Base-by-base conservation (phyloP, 1,140 invertebrate genomes). In the Neoseiulus cucumeris region DNA sequence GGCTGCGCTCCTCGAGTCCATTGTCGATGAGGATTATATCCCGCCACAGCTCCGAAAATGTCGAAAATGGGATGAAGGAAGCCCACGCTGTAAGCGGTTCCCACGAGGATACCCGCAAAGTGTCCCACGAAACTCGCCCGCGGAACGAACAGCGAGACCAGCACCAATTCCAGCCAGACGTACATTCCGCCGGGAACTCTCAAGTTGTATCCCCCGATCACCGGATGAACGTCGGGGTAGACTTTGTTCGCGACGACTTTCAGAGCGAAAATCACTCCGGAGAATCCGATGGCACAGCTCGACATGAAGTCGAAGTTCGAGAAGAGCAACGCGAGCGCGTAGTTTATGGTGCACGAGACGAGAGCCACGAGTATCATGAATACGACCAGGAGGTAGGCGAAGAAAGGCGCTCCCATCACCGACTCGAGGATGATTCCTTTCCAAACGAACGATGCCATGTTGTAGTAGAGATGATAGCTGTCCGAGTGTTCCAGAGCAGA, bases 391-490 rank as follows among this genome's bases (percentile, higher is more conserved):
- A 85, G 72, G 47, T 80, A 72, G 0, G 72, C 72, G 75, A 84
- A 85, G 72, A 83, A 82, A 0, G 69, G 30, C 64, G 77, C 79
- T 18, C 80, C 80, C 70, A 82, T 81, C 68, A 76, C 75, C 6
- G 73, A 75, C 71, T 86, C 84, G 1, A 82, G 71, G 29, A 76
- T 69, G 33, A 74, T 73, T 7, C 83, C 84, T 76, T 86, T 86
- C 25, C 81, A 73, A 7, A 85, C 73, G 42, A 85, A 81, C 1
- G 84, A 85, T 17, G 80, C 73, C 84, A 86, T 86, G 70, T 86
- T 86, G 71, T 83, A 85, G 71, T 85, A 86, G 0, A 86, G 76
- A 75, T 86, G 84, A 80, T 83, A 82, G 69, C 85, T 84, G 59
- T 83, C 80, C 1, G 76, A 82, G 76, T 86, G 84, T 72, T 82